Evolutionary conservation across 2,113 vertebrate genomes (phyloP).

Genomic region (Eudyptes chrysolophus): DNA sequence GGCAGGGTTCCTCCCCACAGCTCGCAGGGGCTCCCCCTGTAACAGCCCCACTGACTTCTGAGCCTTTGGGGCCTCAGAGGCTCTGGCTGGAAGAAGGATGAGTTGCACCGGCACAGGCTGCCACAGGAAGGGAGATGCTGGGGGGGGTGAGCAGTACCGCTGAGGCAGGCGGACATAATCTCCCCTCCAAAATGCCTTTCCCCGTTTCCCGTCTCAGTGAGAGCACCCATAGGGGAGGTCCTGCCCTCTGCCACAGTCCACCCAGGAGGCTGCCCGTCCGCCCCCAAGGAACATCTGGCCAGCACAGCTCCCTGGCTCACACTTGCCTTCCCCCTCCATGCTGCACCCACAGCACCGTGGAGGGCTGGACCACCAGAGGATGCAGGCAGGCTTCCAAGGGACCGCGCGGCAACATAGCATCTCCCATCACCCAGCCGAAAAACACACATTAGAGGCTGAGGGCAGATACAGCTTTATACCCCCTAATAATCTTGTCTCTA

Average conservation of each 20-base stretch:
- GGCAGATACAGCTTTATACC: slow-evolving; percentile 33
- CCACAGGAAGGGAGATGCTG: neutral
- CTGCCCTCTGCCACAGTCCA: neutral
- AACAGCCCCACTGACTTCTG: neutral
- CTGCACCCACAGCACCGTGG: neutral
- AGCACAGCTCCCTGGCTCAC: neutral
- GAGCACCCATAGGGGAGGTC: neutral
- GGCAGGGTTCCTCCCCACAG: neutral
- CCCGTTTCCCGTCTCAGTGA: neutral
- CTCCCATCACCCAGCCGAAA: neutral
- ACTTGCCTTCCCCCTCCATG: neutral
- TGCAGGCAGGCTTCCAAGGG: neutral
- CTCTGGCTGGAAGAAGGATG: neutral
- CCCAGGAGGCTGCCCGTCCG: accelerated
- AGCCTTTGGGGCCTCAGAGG: neutral
- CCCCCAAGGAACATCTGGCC: neutral
- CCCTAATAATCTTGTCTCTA: slow-evolving; percentile 54
- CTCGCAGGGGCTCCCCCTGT: neutral
- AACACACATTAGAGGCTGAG: neutral
- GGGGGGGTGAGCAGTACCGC: accelerated
- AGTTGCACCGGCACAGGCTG: neutral
- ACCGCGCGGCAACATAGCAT: accelerated
- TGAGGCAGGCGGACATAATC: accelerated
- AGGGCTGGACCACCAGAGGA: neutral
- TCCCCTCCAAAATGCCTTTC: neutral